Evolutionary conservation across 1,140 invertebrate species (phyloP).

Genomic region (Pomacea maculata): DNA sequence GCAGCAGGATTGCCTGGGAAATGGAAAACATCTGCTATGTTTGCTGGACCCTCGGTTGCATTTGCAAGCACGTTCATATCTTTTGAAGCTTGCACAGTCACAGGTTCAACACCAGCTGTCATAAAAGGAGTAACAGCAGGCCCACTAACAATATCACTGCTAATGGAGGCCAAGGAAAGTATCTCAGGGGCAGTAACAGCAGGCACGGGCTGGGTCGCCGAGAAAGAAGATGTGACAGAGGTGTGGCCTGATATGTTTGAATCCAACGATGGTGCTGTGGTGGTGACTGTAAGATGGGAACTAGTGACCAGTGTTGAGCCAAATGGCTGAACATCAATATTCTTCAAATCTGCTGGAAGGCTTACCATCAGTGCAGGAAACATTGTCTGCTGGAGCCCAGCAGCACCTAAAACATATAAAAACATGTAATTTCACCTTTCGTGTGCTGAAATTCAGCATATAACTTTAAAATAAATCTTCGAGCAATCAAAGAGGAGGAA

Average conservation of each 20-base stretch:
- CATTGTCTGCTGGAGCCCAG: no score
- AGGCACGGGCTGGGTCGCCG: constrained; percentile 7
- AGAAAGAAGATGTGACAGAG: not conserved
- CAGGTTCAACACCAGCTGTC: no score
- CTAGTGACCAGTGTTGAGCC: not conserved
- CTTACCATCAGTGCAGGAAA: not conserved
- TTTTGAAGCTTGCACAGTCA: no score
- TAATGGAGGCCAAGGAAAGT: no score
- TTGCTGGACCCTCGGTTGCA: not conserved
- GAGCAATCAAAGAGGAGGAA: no score
- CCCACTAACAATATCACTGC: no score
- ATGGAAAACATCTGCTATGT: constrained; percentile 8
- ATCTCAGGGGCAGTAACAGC: not conserved
- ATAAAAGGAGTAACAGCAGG: no score
- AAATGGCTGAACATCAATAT: constrained; percentile 4
- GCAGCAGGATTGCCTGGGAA: constrained; percentile 9
- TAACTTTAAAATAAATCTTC: no score
- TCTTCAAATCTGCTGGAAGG: constrained; percentile 3
- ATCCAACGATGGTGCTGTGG: not conserved
- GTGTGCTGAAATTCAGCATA: no score
- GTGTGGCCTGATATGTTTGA: constrained; percentile 10
- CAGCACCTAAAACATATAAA: no score
- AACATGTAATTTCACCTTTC: no score
- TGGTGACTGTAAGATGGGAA: constrained; percentile 7
- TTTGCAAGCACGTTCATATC: not conserved